These are phyloP conservation scores for Lasioglossum baleicum DNA, from an alignment of 1,140 invertebrate genomes.

Conservation along the genomic window DNA sequence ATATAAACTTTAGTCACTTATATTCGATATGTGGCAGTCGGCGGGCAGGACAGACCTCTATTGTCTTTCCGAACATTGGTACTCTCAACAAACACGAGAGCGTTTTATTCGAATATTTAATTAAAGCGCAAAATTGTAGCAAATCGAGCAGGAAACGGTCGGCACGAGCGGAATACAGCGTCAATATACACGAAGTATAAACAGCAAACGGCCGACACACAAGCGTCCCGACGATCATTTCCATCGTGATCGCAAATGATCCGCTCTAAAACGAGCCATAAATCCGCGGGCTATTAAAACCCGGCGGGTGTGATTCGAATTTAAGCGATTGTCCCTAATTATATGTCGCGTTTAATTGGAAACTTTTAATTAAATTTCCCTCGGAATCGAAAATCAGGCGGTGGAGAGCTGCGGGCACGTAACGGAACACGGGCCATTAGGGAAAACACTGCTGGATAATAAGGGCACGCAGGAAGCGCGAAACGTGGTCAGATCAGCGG, in stretches of 20 bases:
- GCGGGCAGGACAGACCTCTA: no score
- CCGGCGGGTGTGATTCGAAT: conserved; percentile 1
- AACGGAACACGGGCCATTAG: conserved; percentile 34
- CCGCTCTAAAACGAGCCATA: conserved; percentile 15
- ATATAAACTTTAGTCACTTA: no score
- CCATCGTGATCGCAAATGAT: conserved; percentile 16
- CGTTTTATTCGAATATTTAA: neutral
- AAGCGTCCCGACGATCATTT: conserved; percentile 10
- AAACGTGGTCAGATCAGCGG: conserved; percentile 23
- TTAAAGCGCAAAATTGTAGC: neutral
- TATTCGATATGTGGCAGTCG: no score
- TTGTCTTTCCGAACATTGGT: no score
- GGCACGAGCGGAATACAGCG: neutral
- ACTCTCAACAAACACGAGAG: no score
- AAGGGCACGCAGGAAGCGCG: conserved; percentile 23
- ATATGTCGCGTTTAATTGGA: conserved; percentile 40
- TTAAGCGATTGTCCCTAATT: conserved; percentile 31
- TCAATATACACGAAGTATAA: neutral
- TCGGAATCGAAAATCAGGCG: conserved; percentile 12
- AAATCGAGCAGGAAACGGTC: neutral
- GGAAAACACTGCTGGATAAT: conserved; percentile 27
- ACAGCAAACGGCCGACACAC: neutral
- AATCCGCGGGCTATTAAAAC: conserved; percentile 32
- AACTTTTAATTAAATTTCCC: conserved; percentile 34
- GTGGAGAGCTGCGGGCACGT: conserved; percentile 1